Evolutionary conservation across 2,797 vertebrate species (phyloP).

Genomic region (Etheostoma nigrum): DNA sequence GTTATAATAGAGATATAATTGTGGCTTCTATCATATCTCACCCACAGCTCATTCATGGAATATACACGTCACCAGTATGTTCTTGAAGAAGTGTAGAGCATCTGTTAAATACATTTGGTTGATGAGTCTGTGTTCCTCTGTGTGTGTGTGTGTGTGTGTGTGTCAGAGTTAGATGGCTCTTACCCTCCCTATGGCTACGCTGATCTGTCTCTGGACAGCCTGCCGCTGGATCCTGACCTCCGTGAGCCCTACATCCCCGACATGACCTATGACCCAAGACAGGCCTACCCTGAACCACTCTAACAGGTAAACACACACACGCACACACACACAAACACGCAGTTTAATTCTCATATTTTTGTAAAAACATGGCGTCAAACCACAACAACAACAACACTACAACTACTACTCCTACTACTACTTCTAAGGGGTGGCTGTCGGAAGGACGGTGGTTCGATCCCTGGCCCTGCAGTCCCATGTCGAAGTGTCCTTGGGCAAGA

Average conservation of each 20-base stretch:
- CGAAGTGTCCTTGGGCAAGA: too few species aligned
- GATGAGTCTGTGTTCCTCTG: not conserved
- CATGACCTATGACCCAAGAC: slow-evolving; percentile 81
- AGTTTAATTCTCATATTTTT: too few species aligned
- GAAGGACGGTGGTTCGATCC: too few species aligned
- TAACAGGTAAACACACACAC: slow-evolving; percentile 70
- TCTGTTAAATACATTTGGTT: not conserved
- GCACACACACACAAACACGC: too few species aligned
- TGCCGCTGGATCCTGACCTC: slow-evolving; percentile 78
- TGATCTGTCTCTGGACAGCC: slow-evolving; percentile 77
- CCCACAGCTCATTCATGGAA: not conserved
- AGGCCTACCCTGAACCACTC: slow-evolving; percentile 81
- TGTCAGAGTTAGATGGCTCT: slow-evolving; percentile 75
- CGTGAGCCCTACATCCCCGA: slow-evolving; percentile 80
- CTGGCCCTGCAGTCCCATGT: too few species aligned
- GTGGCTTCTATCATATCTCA: too few species aligned
- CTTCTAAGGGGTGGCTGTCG: too few species aligned
- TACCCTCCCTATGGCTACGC: slow-evolving; percentile 79
- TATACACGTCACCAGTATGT: not conserved
- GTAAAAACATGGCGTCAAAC: too few species aligned
- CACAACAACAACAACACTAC: too few species aligned
- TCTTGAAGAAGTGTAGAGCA: not conserved
- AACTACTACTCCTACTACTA: too few species aligned
- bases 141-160: slow-evolving; percentile 24
- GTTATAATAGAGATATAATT: not conserved